These are phyloP conservation scores for Clarias gariepinus DNA, from an alignment of 2,113 vertebrate genomes.

Conservation along the genomic window DNA sequence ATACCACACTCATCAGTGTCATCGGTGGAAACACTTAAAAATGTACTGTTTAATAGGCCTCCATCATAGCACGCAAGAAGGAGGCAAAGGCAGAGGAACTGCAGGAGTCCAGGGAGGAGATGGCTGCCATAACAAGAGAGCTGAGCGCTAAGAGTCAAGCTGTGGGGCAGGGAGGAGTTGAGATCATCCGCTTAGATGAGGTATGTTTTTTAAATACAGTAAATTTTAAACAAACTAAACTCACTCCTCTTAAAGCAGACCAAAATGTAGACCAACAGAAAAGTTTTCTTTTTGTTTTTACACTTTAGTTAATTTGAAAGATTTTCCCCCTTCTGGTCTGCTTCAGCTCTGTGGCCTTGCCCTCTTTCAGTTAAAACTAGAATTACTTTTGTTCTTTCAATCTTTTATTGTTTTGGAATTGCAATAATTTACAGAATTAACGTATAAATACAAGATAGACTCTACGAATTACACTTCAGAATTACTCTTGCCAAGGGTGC, in stretches of 20 bases:
- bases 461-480: neutral
- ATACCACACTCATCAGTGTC: neutral
- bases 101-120: conserved; percentile 88
- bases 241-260: too few species aligned
- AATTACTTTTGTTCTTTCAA: too few species aligned
- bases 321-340: too few species aligned
- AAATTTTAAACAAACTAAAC: too few species aligned
- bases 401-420: too few species aligned
- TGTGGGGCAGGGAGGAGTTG: conserved; percentile 74
- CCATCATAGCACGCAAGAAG: conserved; percentile 90
- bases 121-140: conserved; percentile 78
- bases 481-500: neutral
- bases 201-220: conserved; percentile 61
- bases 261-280: too few species aligned
- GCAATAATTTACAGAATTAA: neutral
- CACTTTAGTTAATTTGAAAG: too few species aligned
- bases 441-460: neutral
- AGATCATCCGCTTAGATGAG: conserved; percentile 86
- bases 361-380: too few species aligned
- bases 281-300: too few species aligned
- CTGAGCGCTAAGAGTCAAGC: conserved; percentile 79
- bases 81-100: conserved; percentile 92
- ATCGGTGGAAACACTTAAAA: neutral
- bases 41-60: conserved; percentile 75
- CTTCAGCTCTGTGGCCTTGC: too few species aligned